Evolutionary conservation across 1,140 invertebrate species (phyloP).

Genomic region (Medauroidea extradentata): DNA sequence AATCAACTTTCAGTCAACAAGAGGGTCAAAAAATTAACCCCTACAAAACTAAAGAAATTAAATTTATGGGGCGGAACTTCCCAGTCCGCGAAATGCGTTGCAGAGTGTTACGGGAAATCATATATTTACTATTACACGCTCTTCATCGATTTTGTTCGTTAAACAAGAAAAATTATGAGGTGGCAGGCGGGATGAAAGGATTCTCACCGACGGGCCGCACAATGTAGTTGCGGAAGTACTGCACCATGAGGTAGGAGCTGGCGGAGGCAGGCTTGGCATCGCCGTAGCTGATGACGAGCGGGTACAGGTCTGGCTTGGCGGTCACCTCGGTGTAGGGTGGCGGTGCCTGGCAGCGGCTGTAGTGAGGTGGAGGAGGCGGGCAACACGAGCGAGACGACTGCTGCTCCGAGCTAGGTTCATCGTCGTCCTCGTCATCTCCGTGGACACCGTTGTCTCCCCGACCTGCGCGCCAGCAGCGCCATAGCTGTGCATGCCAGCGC

Average conservation of each 20-base stretch:
- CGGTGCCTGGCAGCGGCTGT: constrained; percentile 69
- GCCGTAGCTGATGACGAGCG: constrained; percentile 72
- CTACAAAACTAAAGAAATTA: no score
- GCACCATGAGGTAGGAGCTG: constrained; percentile 70
- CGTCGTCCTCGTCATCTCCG: constrained; percentile 28
- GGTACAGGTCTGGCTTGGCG: constrained; percentile 78
- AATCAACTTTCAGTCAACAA: no score
- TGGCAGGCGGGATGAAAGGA: no score
- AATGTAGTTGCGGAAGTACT: constrained; percentile 73
- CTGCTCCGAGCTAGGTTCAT: constrained; percentile 21
- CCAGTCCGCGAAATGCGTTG: no score
- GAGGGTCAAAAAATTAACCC: no score
- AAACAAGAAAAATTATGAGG: no score
- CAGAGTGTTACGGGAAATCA: no score
- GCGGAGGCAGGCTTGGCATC: constrained; percentile 49
- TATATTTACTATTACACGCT: no score
- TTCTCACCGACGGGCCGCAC: constrained; percentile 56
- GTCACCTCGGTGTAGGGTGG: constrained; percentile 82
- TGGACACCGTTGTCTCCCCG: constrained; percentile 26
- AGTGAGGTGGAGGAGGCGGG: constrained; percentile 69
- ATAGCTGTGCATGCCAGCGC: constrained; percentile 13
- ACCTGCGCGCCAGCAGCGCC: constrained; percentile 19
- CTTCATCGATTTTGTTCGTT: no score
- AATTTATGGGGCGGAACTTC: no score
- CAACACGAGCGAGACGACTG: constrained; percentile 70